A percentile compares a stretch with the other conserved stretches of the same genome.
These are phyloP conservation scores for Tigriopus japonicus DNA, from an alignment of 1,140 invertebrate genomes.

Conservation along the genomic window DNA sequence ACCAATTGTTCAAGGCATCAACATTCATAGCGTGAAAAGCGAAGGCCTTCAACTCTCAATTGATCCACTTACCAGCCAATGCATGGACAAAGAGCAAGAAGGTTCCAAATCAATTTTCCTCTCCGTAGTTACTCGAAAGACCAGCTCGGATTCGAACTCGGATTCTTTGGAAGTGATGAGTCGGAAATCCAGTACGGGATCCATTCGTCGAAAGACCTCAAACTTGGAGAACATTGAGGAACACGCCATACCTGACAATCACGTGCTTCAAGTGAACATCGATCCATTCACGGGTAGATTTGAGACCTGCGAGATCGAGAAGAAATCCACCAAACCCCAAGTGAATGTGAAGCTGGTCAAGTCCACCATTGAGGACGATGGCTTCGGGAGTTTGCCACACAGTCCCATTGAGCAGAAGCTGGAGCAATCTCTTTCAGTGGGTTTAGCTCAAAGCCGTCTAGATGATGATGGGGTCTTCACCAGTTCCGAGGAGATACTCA, in stretches of 20 bases:
- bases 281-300: neutral
- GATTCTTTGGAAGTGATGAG: neutral
- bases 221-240: neutral
- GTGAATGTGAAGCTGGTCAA: neutral
- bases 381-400: neutral
- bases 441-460: neutral
- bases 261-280: neutral
- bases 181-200: neutral
- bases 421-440: neutral
- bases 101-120: neutral
- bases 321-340: neutral
- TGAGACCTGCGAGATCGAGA: neutral
- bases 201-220: neutral
- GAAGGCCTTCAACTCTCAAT: neutral
- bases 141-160: neutral
- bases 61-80: neutral
- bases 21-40: neutral
- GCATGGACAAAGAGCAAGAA: neutral
- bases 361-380: neutral
- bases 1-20: neutral
- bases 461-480: neutral
- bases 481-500: neutral
- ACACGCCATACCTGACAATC: neutral
- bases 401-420: neutral
- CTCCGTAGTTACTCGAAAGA: neutral